A percentile compares a stretch with the other conserved stretches of the same genome.
phyloP scores from a whole-genome alignment of 2,888 invertebrate genomes.

The Hemicrepidius hirtus region DNA sequence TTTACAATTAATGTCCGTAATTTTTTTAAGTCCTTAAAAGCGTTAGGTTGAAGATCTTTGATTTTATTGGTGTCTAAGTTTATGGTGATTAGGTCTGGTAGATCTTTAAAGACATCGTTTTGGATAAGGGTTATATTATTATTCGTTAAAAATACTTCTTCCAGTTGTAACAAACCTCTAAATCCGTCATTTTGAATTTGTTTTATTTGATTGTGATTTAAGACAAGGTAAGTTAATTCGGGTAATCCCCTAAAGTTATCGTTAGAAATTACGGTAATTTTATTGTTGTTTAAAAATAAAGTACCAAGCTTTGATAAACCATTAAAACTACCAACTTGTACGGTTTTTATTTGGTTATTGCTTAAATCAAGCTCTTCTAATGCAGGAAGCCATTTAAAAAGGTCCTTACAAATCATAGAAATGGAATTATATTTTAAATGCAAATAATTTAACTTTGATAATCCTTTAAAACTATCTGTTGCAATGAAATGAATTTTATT shows the following conservation, averaged over 20 bases:
- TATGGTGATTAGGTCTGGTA: not conserved
- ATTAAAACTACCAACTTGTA: not conserved
- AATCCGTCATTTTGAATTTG: not conserved
- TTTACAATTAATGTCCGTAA: too few species aligned
- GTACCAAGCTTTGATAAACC: not conserved
- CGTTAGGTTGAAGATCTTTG: too few species aligned
- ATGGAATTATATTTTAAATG: not conserved
- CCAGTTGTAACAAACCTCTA: not conserved
- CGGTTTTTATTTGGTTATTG: not conserved
- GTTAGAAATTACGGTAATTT: too few species aligned
- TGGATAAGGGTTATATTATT: not conserved
- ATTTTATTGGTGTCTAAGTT: too few species aligned
- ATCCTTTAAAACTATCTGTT: not conserved
- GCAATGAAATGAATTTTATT: not conserved
- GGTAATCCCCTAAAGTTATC: not conserved
- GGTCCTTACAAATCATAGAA: not conserved
- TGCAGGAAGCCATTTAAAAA: not conserved
- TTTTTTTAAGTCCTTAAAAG: too few species aligned
- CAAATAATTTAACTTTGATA: not conserved
- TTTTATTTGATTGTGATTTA: not conserved
- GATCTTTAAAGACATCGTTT: not conserved
- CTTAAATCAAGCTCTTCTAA: not conserved
- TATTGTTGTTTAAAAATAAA: too few species aligned
- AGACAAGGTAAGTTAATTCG: not conserved
- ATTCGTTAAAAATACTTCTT: not conserved